Evolutionary conservation across 2,888 invertebrate genomes (phyloP), one percentile per base, ranked within the genome.

Genomic region (Ceramica pisi): DNA sequence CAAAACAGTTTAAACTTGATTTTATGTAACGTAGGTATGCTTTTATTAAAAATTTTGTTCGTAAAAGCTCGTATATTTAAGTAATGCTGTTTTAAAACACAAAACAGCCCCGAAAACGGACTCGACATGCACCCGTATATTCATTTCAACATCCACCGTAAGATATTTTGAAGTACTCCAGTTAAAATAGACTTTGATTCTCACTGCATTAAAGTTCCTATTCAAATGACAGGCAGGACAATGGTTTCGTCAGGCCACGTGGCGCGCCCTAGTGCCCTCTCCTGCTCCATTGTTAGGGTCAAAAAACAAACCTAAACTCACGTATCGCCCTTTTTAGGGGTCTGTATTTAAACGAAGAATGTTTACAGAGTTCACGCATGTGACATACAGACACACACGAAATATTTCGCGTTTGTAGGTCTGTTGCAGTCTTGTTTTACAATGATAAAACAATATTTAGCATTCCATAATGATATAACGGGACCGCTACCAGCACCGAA

Each of bases 281-380:
- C 84, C 81, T 84, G 86, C 88, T 83, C 89, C 86, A 90, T 92
- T 93, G 92, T 93, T 90, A 90, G 90, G 92, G 92, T 93, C 92
- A 94, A 93, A 94, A 94, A 94, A 94, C 92, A 92, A 89, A 90
- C 92, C 91, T 87, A 92, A 94, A 91, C 91, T 91, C 93, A 92
- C 92, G 92, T 92, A 89, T 90, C 89, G 85, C 91, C 89, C 89
- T 90, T 62, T 77, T 64, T 80, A 74, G 80, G 80, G 75, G 21
- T 60, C 80, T 35, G 21, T 44, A 23, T 26, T 48, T 12, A 19
- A 35, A 59, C 1, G 38, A 55, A 5, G 31, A 69, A 21, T 7
- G 3, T 14, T 35, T n/a, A n/a, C 19, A n/a, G 21, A 5, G 1
- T 35, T 16, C 16, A 44, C 16, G 16, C 44, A 46, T 31, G 31